Base-by-base conservation (phyloP, 2,797 vertebrate genomes). In the Spinus pinus region DNA sequence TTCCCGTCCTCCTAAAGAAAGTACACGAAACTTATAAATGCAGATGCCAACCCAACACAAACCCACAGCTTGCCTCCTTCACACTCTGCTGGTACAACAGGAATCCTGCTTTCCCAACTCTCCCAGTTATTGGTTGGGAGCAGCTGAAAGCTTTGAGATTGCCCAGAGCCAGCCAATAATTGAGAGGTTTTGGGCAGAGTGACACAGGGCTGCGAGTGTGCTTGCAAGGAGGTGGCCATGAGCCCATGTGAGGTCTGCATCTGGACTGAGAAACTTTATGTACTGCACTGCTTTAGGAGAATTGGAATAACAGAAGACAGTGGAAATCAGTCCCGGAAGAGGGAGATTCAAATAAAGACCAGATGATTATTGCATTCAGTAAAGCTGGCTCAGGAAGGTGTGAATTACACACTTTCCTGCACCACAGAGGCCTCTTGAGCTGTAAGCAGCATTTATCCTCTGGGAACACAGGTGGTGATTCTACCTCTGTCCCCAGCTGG, bases 401-500 rank as follows among this genome's bases (percentile, higher is more conserved):
- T 96, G 93, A 96, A 96, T 97, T 97, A 95, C 95, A 97, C 94
- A 95, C 95, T 97, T 96, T 42, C 95, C 94, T 95, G 92, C 81
- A 89, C 96, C 96, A 93, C 92, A 94, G 91, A 95, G 95, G 92
- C 92, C 96, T 95, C 93, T 95, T 92, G 94, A 94, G 91, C 92
- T 92, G 57, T 94, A 92, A 92, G 94, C 93, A 83, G 89, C 91
- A 88, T 89, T 95, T 61, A n/a, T 94, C 95, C 94, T 86, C 94
- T 93, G 96, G 95, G 96, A 97, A 93, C 94, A 94, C 92, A 95
- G 95, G 94, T 97, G 94, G 92, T 95, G 95, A 97, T 97, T 97
- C 96, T 93, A 97, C 95, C 96, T 95, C 91, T 96, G 96, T 95
- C 89, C 95, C 91, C 95, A 93, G 94, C 92, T 95, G 95, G 94